Percentiles rank a stretch among this genome's conserved stretches.
phyloP scores from a whole-genome alignment of 2,113 vertebrate genomes.

The Synodontis membranacea region DNA sequence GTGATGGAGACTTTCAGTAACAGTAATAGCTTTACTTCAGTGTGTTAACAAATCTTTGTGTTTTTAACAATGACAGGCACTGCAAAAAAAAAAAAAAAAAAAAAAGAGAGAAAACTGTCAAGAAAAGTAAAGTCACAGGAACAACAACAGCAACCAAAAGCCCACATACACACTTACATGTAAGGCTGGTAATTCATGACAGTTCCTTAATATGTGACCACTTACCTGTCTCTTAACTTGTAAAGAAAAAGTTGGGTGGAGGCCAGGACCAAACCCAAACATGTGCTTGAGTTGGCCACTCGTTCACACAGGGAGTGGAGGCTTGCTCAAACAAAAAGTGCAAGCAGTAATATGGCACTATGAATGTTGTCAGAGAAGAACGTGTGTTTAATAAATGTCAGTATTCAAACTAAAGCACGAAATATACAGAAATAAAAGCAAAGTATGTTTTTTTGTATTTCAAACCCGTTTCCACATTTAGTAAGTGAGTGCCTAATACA shows the following conservation, averaged over 20 bases:
- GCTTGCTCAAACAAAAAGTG: slow-evolving; percentile 45
- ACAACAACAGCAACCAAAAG: background rate
- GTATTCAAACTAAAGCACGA: slow-evolving; percentile 4
- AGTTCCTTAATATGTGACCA: background rate
- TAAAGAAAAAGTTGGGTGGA: slow-evolving; percentile 25
- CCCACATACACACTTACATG: background rate
- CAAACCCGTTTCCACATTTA: background rate
- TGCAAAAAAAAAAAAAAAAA: background rate
- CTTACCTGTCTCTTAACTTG: slow-evolving; percentile 13
- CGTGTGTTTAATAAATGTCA: slow-evolving; percentile 20
- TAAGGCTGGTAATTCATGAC: background rate
- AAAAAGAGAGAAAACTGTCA: background rate
- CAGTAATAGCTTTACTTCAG: background rate
- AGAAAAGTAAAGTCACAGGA: background rate
- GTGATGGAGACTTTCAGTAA: background rate
- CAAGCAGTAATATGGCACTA: slow-evolving; percentile 28
- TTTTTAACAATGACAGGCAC: slow-evolving; percentile 40
- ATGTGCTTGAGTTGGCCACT: slow-evolving; percentile 24
- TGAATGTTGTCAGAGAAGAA: slow-evolving; percentile 34
- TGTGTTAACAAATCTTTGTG: slow-evolving; percentile 13
- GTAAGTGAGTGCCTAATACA: background rate
- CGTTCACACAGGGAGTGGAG: slow-evolving; percentile 25
- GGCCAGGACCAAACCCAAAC: slow-evolving; percentile 53
- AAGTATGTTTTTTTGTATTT: slow-evolving; percentile 8
- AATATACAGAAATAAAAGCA: slow-evolving; percentile 1